phyloP scores from a whole-genome alignment of 2,113 vertebrate genomes.

The Catharus fuscescens region DNA sequence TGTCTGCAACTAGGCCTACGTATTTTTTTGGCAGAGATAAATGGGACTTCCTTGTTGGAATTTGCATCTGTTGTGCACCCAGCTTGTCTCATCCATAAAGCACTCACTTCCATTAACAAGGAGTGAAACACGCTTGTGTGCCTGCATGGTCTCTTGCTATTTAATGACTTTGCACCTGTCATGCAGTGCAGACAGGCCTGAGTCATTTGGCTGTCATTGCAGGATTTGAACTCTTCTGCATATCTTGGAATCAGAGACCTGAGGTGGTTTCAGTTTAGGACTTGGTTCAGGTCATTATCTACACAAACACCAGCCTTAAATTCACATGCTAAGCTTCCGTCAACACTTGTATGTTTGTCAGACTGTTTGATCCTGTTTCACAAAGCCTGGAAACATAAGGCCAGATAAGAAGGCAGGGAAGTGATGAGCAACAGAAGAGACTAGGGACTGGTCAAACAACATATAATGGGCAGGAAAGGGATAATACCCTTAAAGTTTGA shows the following conservation, averaged over 20 bases:
- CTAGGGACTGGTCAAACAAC: fast-evolving
- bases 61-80: neutral
- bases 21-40: neutral
- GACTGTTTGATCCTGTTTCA: neutral
- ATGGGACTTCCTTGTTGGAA: neutral
- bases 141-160: neutral
- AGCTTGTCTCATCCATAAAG: neutral
- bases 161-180: neutral
- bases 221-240: neutral
- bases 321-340: neutral
- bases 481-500: neutral
- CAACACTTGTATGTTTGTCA: neutral
- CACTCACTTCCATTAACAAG: neutral
- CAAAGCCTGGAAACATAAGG: neutral
- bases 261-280: neutral
- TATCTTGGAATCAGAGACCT: neutral
- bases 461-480: neutral
- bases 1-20: neutral
- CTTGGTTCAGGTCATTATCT: neutral
- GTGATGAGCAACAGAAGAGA: neutral
- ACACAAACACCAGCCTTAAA: neutral
- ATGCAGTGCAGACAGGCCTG: neutral
- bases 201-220: neutral
- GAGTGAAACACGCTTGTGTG: fast-evolving
- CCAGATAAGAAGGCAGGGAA: neutral